Evolutionary conservation across 2,797 vertebrate genomes (phyloP), one percentile per base, ranked within the genome.

Genomic region (Toxotes lorentzi): DNA sequence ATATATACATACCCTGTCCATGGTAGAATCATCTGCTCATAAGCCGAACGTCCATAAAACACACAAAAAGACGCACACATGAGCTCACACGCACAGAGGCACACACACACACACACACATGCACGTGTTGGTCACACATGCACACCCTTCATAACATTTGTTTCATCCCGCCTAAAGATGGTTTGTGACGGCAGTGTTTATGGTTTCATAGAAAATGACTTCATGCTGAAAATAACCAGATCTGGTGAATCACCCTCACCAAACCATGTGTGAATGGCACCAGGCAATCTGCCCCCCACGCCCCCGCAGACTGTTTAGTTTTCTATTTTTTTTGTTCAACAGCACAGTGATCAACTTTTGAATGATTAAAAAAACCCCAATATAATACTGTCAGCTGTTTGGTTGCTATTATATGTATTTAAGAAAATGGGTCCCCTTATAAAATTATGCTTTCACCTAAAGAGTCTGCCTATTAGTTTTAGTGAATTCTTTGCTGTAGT

Each of bases 21-120:
- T 16, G 41, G 54, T 16, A 56, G 34, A 82, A 74, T 85, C 71
- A 82, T 86, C 64, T 88, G 73, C 84, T 87, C 78, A 70, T 79
- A 74, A 86, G 62, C 58, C 2, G 0, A 69, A 60, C 7, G 14
- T n/a, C 53, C 43, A 51, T 14, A 62, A 40, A 47, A 45, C 41
- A 73, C 80, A 85, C 83, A 38, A 6, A 2, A 56, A 40, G n/a
- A 41, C 7, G 47, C 76, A 78, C 79, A 41, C 35, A 13, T 4
- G 43, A 16, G 21, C 23, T 5, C 34, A 24, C 32, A 65, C 43
- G 10, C n/a, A 12, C 38, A 30, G 27, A 30, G 27, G 11, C 38
- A 38, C 21, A 32, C 54, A 40, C 5, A 34, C 62, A 51, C 59
- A 61, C 35, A 65, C 53, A 13, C n/a, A 30, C 4, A 38, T 4